Conservation (phyloP, 2,797 vertebrate species). For the Falco naumanni region DNA sequence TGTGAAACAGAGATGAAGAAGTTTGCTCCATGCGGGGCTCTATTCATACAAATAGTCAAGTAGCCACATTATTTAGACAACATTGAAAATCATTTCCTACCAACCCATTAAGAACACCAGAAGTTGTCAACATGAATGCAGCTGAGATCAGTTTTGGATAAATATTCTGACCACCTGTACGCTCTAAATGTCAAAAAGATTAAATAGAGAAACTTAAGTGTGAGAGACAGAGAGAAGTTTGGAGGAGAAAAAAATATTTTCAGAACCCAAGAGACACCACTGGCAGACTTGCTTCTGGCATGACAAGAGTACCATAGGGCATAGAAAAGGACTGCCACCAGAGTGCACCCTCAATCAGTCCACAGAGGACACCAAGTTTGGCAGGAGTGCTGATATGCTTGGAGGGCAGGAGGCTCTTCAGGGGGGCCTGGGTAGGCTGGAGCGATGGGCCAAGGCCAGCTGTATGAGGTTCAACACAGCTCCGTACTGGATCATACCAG, state of each 20-base stretch:
- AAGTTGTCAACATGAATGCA: neutral
- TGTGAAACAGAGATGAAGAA: neutral
- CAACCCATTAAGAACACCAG: neutral
- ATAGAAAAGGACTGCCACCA: neutral
- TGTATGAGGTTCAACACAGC: too few relatives aligned
- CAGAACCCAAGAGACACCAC: neutral
- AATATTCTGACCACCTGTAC: neutral
- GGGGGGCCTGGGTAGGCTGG: too few relatives aligned
- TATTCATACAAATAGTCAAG: neutral
- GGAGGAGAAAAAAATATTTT: neutral
- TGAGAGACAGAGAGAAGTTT: neutral
- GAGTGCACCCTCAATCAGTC: too few relatives aligned
- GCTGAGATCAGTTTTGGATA: neutral
- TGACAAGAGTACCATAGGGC: neutral
- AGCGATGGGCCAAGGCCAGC: too few relatives aligned
- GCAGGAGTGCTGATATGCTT: too few relatives aligned
- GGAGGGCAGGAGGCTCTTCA: too few relatives aligned
- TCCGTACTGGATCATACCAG: too few relatives aligned
- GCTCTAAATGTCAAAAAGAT: neutral
- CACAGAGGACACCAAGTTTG: too few relatives aligned
- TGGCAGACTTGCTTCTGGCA: neutral
- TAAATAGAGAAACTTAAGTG: neutral
- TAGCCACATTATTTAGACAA: neutral
- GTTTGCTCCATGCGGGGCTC: neutral
- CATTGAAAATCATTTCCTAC: neutral